Conservation (phyloP, 2,888 invertebrate genomes). For the Drosophila colorata region DNA sequence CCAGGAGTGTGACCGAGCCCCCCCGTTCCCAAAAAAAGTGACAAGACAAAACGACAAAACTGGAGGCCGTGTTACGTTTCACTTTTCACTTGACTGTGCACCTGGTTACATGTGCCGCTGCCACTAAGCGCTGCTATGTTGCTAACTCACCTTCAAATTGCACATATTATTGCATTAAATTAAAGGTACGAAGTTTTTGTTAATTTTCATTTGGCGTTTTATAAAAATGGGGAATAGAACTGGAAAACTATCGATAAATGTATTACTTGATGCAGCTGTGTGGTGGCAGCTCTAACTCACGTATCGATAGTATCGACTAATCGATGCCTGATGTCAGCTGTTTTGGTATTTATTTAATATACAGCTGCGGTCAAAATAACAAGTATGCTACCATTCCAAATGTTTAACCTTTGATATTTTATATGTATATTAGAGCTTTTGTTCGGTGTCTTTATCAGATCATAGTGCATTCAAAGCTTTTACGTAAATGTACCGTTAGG, state of each 20-base stretch:
- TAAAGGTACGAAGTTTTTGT: conserved; percentile 74
- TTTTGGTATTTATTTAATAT: neutral
- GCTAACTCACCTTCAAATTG: conserved; percentile 83
- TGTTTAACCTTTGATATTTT: no score
- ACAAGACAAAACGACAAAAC: conserved; percentile 46
- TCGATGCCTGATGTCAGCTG: conserved; percentile 36
- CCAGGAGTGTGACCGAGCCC: conserved; percentile 32
- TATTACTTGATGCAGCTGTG: conserved; percentile 24
- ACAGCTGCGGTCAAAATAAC: neutral
- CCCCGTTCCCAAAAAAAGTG: conserved; percentile 29
- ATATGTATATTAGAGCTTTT: neutral
- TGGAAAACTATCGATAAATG: conserved; percentile 50
- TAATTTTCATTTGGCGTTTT: conserved; percentile 73
- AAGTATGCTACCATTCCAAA: neutral
- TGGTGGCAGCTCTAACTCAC: conserved; percentile 11
- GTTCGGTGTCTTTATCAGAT: no score
- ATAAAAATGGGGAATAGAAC: conserved; percentile 65
- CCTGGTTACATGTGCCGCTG: neutral
- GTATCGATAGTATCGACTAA: conserved; percentile 18
- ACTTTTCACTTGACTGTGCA: conserved; percentile 54
- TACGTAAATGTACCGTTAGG: no score
- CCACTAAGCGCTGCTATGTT: conserved; percentile 5
- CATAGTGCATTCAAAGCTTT: no score
- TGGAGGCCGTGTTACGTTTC: conserved; percentile 68
- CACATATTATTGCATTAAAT: conserved; percentile 83